Evolutionary conservation across 2,888 invertebrate genomes (phyloP).

Genomic region (Schizotus pectinicornis): DNA sequence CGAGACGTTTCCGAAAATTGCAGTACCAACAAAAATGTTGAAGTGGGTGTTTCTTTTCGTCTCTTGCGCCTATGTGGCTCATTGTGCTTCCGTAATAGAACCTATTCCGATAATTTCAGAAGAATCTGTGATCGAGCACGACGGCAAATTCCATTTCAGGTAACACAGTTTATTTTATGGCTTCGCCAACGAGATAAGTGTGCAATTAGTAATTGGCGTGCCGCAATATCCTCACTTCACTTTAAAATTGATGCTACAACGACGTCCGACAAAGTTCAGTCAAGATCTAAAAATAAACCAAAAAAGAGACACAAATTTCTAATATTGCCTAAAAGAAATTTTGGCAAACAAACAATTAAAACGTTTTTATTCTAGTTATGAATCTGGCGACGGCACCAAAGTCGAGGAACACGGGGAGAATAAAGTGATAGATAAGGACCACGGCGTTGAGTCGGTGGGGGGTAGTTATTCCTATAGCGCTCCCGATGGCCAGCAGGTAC

Average conservation of each 20-base stretch:
- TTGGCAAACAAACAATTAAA: background rate
- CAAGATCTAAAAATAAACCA: too few species aligned
- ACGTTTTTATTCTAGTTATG: background rate
- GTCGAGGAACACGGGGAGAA: slow-evolving; percentile 4
- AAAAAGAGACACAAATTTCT: too few species aligned
- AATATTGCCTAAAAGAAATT: too few species aligned
- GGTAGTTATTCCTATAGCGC: slow-evolving; percentile 57
- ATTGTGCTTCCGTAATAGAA: slow-evolving; percentile 1
- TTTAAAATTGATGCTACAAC: too few species aligned
- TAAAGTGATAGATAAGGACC: slow-evolving; percentile 41
- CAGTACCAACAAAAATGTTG: background rate
- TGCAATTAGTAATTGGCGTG: too few species aligned
- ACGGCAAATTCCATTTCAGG: slow-evolving; percentile 64
- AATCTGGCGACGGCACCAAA: slow-evolving; percentile 12
- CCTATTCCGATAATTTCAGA: slow-evolving; percentile 60
- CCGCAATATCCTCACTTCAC: too few species aligned
- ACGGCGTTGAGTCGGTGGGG: slow-evolving; percentile 44
- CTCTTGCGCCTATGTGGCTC: slow-evolving; percentile 1
- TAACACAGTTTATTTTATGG: slow-evolving; percentile 35
- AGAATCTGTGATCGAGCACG: slow-evolving; percentile 60
- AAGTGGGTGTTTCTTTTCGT: background rate
- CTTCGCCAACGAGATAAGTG: too few species aligned
- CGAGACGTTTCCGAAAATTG: too few species aligned
- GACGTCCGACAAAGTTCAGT: too few species aligned
- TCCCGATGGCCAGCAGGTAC: slow-evolving; percentile 43